Conservation (phyloP, 2,888 invertebrate species). For the Rotaria sp. region DNA sequence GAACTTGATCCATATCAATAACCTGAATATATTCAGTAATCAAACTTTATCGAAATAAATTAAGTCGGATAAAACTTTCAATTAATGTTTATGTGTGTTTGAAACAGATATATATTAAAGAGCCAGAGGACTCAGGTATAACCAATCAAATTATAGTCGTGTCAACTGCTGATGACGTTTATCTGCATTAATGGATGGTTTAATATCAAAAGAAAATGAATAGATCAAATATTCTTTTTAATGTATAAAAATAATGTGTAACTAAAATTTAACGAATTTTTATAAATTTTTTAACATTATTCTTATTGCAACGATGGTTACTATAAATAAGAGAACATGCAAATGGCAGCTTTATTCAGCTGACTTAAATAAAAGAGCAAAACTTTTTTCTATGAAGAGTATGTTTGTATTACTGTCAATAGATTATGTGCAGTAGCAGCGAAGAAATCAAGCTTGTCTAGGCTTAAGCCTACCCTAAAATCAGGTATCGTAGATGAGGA, state of each 20-base stretch:
- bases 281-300: neutral
- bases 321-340: neutral
- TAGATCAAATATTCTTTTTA: neutral
- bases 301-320: neutral
- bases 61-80: neutral
- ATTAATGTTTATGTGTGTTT: neutral
- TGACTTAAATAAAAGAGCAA: too few relatives aligned
- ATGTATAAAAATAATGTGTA: neutral
- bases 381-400: too few relatives aligned
- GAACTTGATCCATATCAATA: conserved; percentile 82
- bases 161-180: neutral
- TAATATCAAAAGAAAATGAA: neutral
- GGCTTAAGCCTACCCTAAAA: too few relatives aligned
- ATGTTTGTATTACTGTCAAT: too few relatives aligned
- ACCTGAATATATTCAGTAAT: neutral
- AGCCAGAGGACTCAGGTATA: fast-evolving
- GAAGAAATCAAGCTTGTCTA: too few relatives aligned
- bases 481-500: too few relatives aligned
- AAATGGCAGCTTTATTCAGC: neutral
- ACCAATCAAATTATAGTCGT: neutral
- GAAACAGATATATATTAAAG: neutral
- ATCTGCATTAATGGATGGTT: neutral
- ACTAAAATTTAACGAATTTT: neutral
- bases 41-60: neutral
- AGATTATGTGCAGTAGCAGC: too few relatives aligned